These are phyloP conservation scores for Myodes glareolus DNA, from an alignment of 2,113 vertebrate species.

Conservation along the genomic window DNA sequence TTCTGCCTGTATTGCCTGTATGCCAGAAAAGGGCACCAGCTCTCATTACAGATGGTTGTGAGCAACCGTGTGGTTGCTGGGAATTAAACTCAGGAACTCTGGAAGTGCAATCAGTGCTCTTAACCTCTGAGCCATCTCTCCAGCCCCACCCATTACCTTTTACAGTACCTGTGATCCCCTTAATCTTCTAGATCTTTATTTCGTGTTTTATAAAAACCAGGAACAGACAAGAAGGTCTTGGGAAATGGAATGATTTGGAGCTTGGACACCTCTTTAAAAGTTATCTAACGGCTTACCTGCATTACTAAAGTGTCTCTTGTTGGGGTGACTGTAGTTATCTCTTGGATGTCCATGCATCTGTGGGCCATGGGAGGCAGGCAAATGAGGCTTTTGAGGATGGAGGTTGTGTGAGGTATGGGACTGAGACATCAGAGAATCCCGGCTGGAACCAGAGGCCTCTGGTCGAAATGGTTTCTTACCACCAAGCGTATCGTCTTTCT, in stretches of 20 bases:
- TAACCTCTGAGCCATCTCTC: too few species aligned
- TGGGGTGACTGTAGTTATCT: constrained; percentile 90
- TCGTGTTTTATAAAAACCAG: neutral
- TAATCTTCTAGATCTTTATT: neutral
- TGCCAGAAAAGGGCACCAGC: too few species aligned
- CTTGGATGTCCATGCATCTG: constrained; percentile 93
- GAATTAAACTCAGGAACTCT: too few species aligned
- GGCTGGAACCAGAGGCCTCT: constrained; percentile 93
- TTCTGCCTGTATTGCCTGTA: too few species aligned
- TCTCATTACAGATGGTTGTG: too few species aligned
- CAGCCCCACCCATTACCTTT: neutral
- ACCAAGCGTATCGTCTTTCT: constrained; percentile 91
- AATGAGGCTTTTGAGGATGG: constrained; percentile 88
- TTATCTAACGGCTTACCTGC: constrained; percentile 85
- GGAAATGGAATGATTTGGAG: neutral
- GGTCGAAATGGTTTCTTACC: constrained; percentile 92
- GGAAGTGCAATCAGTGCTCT: too few species aligned
- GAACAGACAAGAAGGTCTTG: neutral
- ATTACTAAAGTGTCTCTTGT: constrained; percentile 94
- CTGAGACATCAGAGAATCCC: constrained; percentile 92
- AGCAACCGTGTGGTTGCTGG: too few species aligned
- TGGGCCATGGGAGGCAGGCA: constrained; percentile 86
- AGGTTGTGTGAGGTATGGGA: constrained; percentile 84
- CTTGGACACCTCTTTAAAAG: neutral
- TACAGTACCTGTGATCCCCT: neutral